Conservation (phyloP, 2,797 vertebrate species). For the Mallotus villosus region DNA sequence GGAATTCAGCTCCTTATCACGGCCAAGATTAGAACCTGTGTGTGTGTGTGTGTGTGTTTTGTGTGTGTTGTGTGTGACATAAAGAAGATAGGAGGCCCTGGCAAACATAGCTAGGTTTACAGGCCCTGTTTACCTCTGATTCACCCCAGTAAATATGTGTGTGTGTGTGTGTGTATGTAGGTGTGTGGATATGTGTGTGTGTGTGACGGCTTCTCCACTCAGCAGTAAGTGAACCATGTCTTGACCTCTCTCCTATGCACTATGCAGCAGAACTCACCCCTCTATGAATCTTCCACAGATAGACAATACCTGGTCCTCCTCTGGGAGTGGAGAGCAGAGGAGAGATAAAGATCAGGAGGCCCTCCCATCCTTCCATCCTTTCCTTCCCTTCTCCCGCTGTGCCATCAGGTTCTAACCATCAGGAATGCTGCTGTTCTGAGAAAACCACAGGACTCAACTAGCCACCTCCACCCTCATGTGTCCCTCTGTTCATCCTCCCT, state of each 20-base stretch:
- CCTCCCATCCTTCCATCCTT: not conserved
- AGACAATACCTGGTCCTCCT: too few species aligned
- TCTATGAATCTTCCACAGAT: not conserved
- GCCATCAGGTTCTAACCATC: slow-evolving; percentile 21
- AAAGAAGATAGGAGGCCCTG: slow-evolving; percentile 7
- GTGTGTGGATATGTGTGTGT: not conserved
- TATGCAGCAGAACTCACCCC: too few species aligned
- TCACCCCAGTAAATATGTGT: slow-evolving; percentile 7
- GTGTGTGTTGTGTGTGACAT: slow-evolving; percentile 24
- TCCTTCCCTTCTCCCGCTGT: not conserved
- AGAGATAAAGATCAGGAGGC: not conserved
- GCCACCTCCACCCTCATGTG: not conserved
- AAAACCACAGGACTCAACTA: slow-evolving; percentile 29
- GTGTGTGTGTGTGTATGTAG: not conserved
- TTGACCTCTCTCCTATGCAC: not conserved
- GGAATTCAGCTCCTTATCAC: slow-evolving; percentile 42
- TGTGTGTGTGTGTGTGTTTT: slow-evolving; percentile 12
- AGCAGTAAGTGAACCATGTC: not conserved
- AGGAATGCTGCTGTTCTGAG: slow-evolving; percentile 35
- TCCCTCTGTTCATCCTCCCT: not conserved
- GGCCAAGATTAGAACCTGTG: slow-evolving; percentile 25
- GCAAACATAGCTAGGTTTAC: not conserved
- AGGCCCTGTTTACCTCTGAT: slow-evolving; percentile 11
- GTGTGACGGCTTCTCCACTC: not conserved
- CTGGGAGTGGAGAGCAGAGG: too few species aligned